Percentiles rank a stretch among this genome's conserved stretches.
Conservation (phyloP, 2,888 invertebrate genomes). For the Nemotelus pantherinus region DNA sequence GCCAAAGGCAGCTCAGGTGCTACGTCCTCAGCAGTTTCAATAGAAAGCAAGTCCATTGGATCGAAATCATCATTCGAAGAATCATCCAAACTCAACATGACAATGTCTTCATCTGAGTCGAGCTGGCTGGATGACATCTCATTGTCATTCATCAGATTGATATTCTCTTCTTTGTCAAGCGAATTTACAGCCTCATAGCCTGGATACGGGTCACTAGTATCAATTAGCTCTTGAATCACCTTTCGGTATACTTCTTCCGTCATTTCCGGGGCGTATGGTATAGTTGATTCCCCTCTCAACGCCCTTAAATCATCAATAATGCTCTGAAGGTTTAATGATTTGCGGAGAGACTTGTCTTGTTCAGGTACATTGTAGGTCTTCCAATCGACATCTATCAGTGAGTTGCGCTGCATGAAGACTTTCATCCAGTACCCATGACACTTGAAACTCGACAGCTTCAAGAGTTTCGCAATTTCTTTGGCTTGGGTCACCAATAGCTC, state of each 20-base stretch:
- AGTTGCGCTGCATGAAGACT: slow-evolving; percentile 57
- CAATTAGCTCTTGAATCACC: not conserved
- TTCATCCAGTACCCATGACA: slow-evolving; percentile 55
- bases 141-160: not conserved
- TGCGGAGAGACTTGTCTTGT: not conserved
- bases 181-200: not conserved
- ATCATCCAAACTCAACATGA: not conserved
- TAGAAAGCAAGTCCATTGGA: not conserved
- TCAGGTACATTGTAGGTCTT: slow-evolving; percentile 50
- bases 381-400: slow-evolving; percentile 57
- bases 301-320: not conserved
- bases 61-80: not conserved
- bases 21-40: not conserved
- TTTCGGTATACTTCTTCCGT: not conserved
- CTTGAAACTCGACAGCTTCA: slow-evolving; percentile 53
- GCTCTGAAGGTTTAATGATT: not conserved
- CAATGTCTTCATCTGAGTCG: not conserved
- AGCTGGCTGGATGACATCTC: not conserved
- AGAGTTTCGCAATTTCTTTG: not conserved
- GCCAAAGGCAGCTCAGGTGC: too few species aligned
- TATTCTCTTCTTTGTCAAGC: not conserved
- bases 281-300: not conserved
- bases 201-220: not conserved
- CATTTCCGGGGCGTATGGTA: not conserved
- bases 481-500: not conserved